Evolutionary conservation across 1,140 invertebrate species (phyloP), one percentile per base, ranked within the genome.

Genomic region (Sitophilus oryzae): DNA sequence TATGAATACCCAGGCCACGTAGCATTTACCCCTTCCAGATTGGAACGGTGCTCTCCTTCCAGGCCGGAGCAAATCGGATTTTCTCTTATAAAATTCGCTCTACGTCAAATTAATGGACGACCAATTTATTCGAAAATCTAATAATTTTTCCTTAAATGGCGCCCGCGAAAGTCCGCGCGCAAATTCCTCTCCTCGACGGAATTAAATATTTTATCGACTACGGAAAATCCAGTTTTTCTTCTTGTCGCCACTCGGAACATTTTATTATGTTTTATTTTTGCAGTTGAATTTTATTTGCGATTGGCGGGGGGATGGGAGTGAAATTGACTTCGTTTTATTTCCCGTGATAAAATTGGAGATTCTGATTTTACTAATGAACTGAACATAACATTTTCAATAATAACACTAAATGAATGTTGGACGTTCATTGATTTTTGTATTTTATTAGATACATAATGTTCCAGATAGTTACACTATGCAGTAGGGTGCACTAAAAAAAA

Each of bases 41-140:
- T 52, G 40, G 40, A 18, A 22, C n/a, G n/a, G n/a, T n/a, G n/a
- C n/a, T n/a, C n/a, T n/a, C n/a, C n/a, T n/a, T n/a, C 15, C 52
- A 20, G 44, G 9, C 34, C 15, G 14, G 43, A 37, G 53, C 35
- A 46, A 45, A 55, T 55, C 41, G 37, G 52, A 59, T 59, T 59
- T 55, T 46, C 37, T 41, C 34, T 50, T 54, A 43, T 47, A 58
- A 59, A 59, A 54, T 50, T 53, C 57, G 47, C 22, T 57, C 52
- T 49, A 55, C 52, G 41, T 49, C 19, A 49, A 55, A 55, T 59
- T 59, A 59, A 59, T 55, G 52, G 46, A 55, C 52, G 34, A 59
- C 47, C 58, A 59, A 59, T 60, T 60, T 52, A 56, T 56, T 60
- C 53, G 48, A 56, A 60, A 56, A 56, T 60, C 58, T 60, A 60